Percentiles rank a stretch among this genome's conserved stretches.
Conservation (phyloP, 2,113 vertebrate genomes). For the Dascyllus trimaculatus region DNA sequence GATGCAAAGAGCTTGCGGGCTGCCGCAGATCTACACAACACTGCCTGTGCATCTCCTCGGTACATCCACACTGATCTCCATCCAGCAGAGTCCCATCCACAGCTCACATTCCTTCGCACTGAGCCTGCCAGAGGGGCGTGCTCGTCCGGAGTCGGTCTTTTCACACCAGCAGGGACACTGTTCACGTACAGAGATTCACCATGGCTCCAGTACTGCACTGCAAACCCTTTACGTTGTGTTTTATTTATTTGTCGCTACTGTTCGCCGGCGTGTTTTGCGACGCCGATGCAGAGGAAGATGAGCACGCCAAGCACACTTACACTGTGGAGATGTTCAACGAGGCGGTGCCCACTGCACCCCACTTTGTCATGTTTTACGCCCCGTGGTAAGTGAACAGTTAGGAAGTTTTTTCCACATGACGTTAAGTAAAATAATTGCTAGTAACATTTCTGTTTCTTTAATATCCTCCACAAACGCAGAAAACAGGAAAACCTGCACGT, state of each 20-base stretch:
- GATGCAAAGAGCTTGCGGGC: background rate
- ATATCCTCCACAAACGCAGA: accelerated
- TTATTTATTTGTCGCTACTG: conserved; percentile 75
- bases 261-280: conserved; percentile 71
- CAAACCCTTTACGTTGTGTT: conserved; percentile 46
- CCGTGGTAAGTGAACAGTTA: conserved; percentile 87
- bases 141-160: conserved; percentile 18
- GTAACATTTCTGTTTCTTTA: accelerated
- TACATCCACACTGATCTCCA: background rate
- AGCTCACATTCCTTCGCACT: background rate
- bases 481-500: background rate
- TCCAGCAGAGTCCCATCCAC: conserved; percentile 21
- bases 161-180: conserved; percentile 52
- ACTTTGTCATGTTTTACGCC: conserved; percentile 99
- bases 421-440: background rate
- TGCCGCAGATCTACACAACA: background rate
- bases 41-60: too few relatives aligned
- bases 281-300: conserved; percentile 78
- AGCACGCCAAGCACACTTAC: conserved; percentile 90
- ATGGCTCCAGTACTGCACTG: conserved; percentile 73
- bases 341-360: conserved; percentile 89
- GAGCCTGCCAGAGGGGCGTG: conserved; percentile 38
- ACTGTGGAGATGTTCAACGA: conserved; percentile 92
- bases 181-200: conserved; percentile 42
- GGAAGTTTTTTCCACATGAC: conserved; percentile 5